These are phyloP conservation scores for Dendropsophus ebraccatus DNA, from an alignment of 2,113 vertebrate species.

Conservation along the genomic window DNA sequence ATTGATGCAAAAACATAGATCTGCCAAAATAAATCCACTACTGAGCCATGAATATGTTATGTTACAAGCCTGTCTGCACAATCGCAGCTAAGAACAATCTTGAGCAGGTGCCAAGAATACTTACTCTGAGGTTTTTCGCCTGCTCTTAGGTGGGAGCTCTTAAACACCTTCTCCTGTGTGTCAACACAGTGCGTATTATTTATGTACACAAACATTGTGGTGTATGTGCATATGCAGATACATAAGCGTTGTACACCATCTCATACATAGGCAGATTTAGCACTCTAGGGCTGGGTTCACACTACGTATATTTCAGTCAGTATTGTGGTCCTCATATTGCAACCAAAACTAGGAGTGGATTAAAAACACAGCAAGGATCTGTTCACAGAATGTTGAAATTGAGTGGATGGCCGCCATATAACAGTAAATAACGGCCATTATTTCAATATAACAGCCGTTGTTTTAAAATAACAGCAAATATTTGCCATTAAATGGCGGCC, in stretches of 20 bases:
- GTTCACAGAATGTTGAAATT: no score
- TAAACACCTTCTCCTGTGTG: slow-evolving; percentile 34
- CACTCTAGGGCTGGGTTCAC: no score
- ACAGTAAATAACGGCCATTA: no score
- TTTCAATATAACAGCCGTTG: no score
- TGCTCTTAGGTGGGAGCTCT: slow-evolving; percentile 21
- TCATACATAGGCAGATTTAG: background rate
- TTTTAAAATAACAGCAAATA: no score
- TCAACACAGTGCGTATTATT: slow-evolving; percentile 33
- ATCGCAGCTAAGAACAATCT: slow-evolving; percentile 57
- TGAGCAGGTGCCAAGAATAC: slow-evolving; percentile 46
- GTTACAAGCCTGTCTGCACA: slow-evolving; percentile 53
- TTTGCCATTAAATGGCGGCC: no score
- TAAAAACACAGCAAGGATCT: no score
- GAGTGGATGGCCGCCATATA: no score
- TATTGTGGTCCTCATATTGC: no score
- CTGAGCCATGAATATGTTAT: slow-evolving; percentile 55
- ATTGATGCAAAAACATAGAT: slow-evolving; percentile 52
- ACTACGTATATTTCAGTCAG: no score
- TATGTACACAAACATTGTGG: background rate
- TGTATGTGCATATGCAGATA: background rate
- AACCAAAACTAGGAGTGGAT: no score
- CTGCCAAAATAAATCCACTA: slow-evolving; percentile 51
- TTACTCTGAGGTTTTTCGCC: slow-evolving; percentile 39
- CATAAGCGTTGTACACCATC: background rate